Percentiles rank a stretch among this genome's conserved stretches.
phyloP scores from a whole-genome alignment of 2,888 invertebrate genomes.

The Proisotoma minuta region DNA sequence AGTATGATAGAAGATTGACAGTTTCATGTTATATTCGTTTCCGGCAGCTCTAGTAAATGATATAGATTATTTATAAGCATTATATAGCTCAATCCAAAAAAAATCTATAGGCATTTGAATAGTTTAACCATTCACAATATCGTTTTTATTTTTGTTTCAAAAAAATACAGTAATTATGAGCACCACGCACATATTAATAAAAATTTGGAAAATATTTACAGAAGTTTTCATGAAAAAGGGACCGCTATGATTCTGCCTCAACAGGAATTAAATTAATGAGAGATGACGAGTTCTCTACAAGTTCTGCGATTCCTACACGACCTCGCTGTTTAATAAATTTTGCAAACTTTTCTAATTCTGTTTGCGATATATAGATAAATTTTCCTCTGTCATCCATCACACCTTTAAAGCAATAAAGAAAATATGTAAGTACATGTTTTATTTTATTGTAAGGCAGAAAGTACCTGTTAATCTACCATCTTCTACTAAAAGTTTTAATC shows the following conservation, averaged over 20 bases:
- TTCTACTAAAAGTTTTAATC: slow-evolving; percentile 77
- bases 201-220: too few species aligned
- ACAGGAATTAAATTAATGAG: slow-evolving; percentile 29
- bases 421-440: neutral
- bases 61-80: too few species aligned
- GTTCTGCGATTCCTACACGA: slow-evolving; percentile 84
- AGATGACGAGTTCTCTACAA: slow-evolving; percentile 85
- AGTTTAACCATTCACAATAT: too few species aligned
- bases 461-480: slow-evolving; percentile 72
- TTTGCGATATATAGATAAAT: slow-evolving; percentile 91
- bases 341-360: slow-evolving; percentile 86
- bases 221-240: too few species aligned
- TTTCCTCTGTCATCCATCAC: slow-evolving; percentile 98
- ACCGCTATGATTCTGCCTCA: neutral
- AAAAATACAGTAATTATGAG: too few species aligned
- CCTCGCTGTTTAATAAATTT: slow-evolving; percentile 94
- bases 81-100: too few species aligned
- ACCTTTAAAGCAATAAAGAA: slow-evolving; percentile 54
- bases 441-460: neutral
- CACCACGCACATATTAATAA: too few species aligned
- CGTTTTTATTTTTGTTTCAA: too few species aligned
- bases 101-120: too few species aligned
- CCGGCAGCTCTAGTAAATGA: too few species aligned
- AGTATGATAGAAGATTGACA: too few species aligned
- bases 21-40: too few species aligned